Evolutionary conservation across 2,113 vertebrate genomes (phyloP), one percentile per base, ranked within the genome.

Genomic region (Jacana jacana): DNA sequence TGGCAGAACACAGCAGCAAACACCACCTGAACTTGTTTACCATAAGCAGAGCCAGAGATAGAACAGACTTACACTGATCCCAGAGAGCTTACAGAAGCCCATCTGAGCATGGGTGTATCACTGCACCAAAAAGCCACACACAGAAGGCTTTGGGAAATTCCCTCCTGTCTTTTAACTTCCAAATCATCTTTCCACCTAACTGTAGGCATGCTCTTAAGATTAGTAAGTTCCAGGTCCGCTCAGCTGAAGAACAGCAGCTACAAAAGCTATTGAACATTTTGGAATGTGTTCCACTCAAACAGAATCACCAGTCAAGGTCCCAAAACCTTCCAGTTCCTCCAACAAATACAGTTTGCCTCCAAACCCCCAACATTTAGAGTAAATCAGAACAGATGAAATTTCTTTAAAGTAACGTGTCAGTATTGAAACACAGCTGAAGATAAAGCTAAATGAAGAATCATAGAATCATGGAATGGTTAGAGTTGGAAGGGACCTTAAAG

Each of bases 21-120:
- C 6, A 27, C 27, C 40, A 73, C 39, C 70, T 57, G 42, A 48
- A 63, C 44, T 89, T 17, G 0, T 35, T 71, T 7, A 55, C 19
- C 23, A 48, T 22, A 16, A 68, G 65, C 42, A 78, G n/a, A 72
- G 58, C 24, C 27, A 54, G 5, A 4, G 17, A 35, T 5, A 81
- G n/a, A 81, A 60, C 31, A 58, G 0, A 1, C 42, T 13, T 16
- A 15, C 12, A 31, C 60, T 66, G 40, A 48, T 4, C 49, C 28
- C 66, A 58, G 17, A 12, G 0, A 25, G 23, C 23, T 46, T 40
- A 37, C 14, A 63, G 55, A 48, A 69, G 44, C 54, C 52, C 52
- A 3, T 44, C 19, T 37, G 33, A 24, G 11, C 39, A 22, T 1
- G 2, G 42, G 2, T 28, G 0, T 17, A 31, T 39, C 28, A 27